phyloP scores from a whole-genome alignment of 1,140 invertebrate species.

The Caenorhabditis elegans region WBcel235 BX284606.5:12992501-12993000 shows the following conservation, averaged over 20 bases:
- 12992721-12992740: constrained; percentile 76
- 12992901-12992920: constrained; percentile 73
- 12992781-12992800: constrained; percentile 70
- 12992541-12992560: constrained; percentile 87
- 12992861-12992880: no score
- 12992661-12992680: not conserved
- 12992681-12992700: constrained; percentile 50
- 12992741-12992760: constrained; percentile 74
- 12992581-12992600: constrained; percentile 85
- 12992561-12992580: constrained; percentile 84
- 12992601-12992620: constrained; percentile 82
- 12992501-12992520: constrained; percentile 76
- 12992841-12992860: no score
- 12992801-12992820: constrained; percentile 77
- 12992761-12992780: constrained; percentile 74
- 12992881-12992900: constrained; percentile 71
- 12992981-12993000: constrained; percentile 51
- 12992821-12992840: no score
- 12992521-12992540: constrained; percentile 85
- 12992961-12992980: not conserved
- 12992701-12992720: constrained; percentile 73
- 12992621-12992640: constrained; percentile 89
- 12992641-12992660: not conserved
- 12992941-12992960: constrained; percentile 75
- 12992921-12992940: constrained; percentile 80